Evolutionary conservation across 2,888 invertebrate genomes (phyloP), one percentile per base, ranked within the genome.

Genomic region (Blastobasis adustella): DNA sequence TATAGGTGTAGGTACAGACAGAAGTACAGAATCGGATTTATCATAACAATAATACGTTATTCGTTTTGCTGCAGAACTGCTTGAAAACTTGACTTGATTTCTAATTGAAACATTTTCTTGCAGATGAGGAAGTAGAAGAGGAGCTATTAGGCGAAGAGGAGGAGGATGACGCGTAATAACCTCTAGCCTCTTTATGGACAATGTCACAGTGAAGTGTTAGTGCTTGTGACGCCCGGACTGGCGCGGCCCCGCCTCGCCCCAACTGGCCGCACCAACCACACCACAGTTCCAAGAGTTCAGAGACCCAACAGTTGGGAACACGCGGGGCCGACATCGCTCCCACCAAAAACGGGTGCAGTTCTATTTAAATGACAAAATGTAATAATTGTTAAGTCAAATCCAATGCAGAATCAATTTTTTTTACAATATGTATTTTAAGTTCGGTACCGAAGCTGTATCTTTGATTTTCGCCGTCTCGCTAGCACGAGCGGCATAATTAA

Each of bases 201-300:
- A 88, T 89, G 88, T 89, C 88, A 88, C 89, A 86, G 89, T 89
- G 88, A 84, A 77, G 87, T 87, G 87, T 84, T 82, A 82, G 85
- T 86, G 84, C 75, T 76, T 71, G 89, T 86, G 87, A 85, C 84
- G 86, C 76, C 80, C 76, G 79, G 78, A 77, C 73, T 73, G 76
- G 76, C 73, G 75, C 80, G 86, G 82, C 85, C 83, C 67, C 82
- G 82, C 79, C 59, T 84, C 82, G 85, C 85, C 86, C 71, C 87
- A 86, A 87, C 85, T 81, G 82, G 65, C 66, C 54, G 57, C 62
- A 58, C 56, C 62, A 61, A 63, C 65, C 68, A 55, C 65, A 69
- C 69, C 74, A 66, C 62, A 59, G 64, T 62, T 54, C 54, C 64
- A 54, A 53, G 48, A 59, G 65, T 58, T 62, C 59, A 61, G 64